Evolutionary conservation across 2,113 vertebrate genomes (phyloP), one percentile per base, ranked within the genome.

Genomic region (Nycticebus coucang): DNA sequence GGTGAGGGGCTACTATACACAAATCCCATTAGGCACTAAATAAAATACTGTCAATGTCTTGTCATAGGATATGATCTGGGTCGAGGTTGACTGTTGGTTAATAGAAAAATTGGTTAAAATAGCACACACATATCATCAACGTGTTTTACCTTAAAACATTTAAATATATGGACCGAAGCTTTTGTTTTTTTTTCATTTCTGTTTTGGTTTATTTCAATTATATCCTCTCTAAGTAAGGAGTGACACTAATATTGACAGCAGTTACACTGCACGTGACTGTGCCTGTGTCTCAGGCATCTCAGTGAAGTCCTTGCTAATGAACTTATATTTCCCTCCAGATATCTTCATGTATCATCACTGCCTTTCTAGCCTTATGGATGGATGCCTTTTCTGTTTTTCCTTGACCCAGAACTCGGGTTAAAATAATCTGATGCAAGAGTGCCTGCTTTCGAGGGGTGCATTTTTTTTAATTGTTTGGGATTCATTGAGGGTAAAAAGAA

Each of bases 51-150:
- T 1, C 19, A 45, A 50, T n/a, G 59, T 7, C 33, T 64, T 68
- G 33, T 91, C 45, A 14, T 7, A 81, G 62, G 33, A 26, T 78
- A 57, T 81, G 33, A 72, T 80, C 66, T 19, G 14, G 17, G 2
- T 87, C 55, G 78, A 64, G 28, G 55, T 60, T 88, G 41, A 41
- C 18, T 18, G 33, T 26, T 74, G n/a, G 59, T 80, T 87, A 75
- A 95, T 12, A 86, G 69, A 60, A 92, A 89, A 89, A 53, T 24
- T 72, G 35, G 82, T 89, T 66, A 94, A 66, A 79, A 86, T 17
- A 14, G 19, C 15, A 60, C 66, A 80, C 18, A 68, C 4, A 12
- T 78, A 86, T 86, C 14, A 60, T 91, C 95, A 87, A 79, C 28
- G 15, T 93, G 28, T 35, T 93, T 92, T 86, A 81, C 37, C 26